These are phyloP conservation scores for Varanus salvator DNA, from an alignment of 2,113 vertebrate species.

Conservation along the genomic window DNA sequence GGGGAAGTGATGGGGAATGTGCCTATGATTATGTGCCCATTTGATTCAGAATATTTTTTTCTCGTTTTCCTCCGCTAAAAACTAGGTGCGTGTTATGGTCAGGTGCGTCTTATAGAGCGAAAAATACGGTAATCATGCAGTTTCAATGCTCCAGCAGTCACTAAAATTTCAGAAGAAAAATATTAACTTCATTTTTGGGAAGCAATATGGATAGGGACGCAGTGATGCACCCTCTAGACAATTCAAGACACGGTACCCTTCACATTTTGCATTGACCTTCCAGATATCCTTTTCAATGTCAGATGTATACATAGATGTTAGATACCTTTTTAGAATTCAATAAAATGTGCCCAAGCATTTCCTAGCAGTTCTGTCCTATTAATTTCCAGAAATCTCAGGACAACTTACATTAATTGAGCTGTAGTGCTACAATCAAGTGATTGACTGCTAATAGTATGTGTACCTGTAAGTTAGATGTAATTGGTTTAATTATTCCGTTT, in stretches of 20 bases:
- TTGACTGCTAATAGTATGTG: constrained; percentile 28
- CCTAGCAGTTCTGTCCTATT: constrained; percentile 36
- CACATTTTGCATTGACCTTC: neutral
- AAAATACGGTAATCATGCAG: neutral
- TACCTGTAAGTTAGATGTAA: constrained; percentile 35
- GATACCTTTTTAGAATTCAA: neutral
- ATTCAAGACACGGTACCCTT: neutral
- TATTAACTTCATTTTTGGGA: neutral
- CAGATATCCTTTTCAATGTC: neutral
- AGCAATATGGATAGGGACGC: neutral
- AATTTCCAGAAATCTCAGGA: constrained; percentile 33
- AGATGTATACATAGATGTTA: neutral
- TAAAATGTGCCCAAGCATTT: constrained; percentile 31
- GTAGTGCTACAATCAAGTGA: constrained; percentile 35
- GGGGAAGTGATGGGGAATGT: too few species aligned
- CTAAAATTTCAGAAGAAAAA: neutral
- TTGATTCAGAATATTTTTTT: too few species aligned
- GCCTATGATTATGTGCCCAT: too few species aligned
- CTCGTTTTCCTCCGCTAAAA: too few species aligned
- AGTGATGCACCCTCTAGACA: neutral
- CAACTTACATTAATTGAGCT: constrained; percentile 13
- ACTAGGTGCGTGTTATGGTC: too few species aligned
- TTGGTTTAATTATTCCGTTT: constrained; percentile 35
- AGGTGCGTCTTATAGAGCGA: too few species aligned
- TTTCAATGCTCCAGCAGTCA: neutral